Evolutionary conservation across 1,140 invertebrate genomes (phyloP), one percentile per base, ranked within the genome.

Genomic region (Aphelinus atriplicis): DNA sequence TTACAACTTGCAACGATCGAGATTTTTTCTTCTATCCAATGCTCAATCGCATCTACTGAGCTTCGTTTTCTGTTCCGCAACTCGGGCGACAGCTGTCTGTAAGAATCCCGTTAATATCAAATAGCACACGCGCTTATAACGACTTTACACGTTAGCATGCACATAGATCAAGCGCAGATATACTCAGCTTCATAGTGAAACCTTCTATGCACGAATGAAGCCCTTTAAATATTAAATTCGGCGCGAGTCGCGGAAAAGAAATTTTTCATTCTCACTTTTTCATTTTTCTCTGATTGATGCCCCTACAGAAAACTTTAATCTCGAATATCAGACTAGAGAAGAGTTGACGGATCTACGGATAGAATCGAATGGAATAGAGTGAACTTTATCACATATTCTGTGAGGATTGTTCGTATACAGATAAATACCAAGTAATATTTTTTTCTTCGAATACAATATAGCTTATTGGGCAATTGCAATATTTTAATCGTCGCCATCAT

Each of bases 1-100:
- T 75, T 69, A 75, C 73, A 75, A 75, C 9, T 50, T 51, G 51
- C 47, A 65, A 75, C 58, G 46, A 68, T 63, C 64, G 61, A 66
- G 61, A 68, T 53, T 48, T 56, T 61, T 53, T 53, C 51, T 9
- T 9, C 51, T 9, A 9, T 53, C 51, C 9, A 53, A 50, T 62
- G 57, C 48, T 74, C 58, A 70, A 64, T 46, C 46, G 56, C n/a
- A 58, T 56, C 26, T 60, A 47, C 48, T 26, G 45, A 53, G 46
- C 57, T 72, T 53, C 9, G 51, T 53, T 26, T 60, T 65, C 64
- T n/a, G 10, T 55, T 67, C 43, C 47, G 65, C 46, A 56, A 43
- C 65, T 74, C 65, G 58, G 55, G 48, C 9, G 48, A 53, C 42
- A 53, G 3, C 45, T 48, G 1, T 55, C 48, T n/a, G 7, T 42